Percentiles rank a stretch among this genome's conserved stretches.
Conservation (phyloP, 2,888 invertebrate genomes). For the Erannis defoliaria region DNA sequence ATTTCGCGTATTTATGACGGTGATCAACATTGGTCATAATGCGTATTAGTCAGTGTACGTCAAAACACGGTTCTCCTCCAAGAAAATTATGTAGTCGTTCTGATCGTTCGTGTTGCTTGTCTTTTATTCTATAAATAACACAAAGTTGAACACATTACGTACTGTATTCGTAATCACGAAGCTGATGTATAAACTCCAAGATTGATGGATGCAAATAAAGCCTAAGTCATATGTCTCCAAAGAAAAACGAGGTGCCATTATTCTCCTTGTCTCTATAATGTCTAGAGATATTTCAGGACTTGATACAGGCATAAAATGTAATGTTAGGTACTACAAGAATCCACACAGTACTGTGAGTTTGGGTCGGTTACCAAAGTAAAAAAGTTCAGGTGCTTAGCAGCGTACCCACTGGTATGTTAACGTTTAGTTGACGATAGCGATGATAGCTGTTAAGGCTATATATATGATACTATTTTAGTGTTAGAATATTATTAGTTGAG, state of each 20-base stretch:
- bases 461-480: too few species aligned
- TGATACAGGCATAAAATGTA: constrained; percentile 7
- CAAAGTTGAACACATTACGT: constrained; percentile 6
- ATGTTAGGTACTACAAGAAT: constrained; percentile 6
- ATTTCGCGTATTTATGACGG: too few species aligned
- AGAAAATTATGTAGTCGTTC: not conserved
- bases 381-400: too few species aligned
- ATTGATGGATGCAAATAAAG: constrained; percentile 35
- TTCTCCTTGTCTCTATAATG: constrained; percentile 28
- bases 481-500: too few species aligned
- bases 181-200: constrained; percentile 17
- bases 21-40: too few species aligned
- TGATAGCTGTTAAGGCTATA: too few species aligned
- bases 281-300: constrained; percentile 21
- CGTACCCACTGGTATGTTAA: too few species aligned
- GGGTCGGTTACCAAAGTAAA: too few species aligned
- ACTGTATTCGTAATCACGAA: constrained; percentile 13
- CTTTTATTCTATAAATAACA: not conserved
- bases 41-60: too few species aligned
- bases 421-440: too few species aligned
- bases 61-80: too few species aligned
- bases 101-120: not conserved
- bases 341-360: not conserved
- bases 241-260: constrained; percentile 26
- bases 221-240: constrained; percentile 30